A percentile compares a stretch with the other conserved stretches of the same genome.
Evolutionary conservation across 2,797 vertebrate genomes (phyloP).

Genomic region (Lepilemur ruficaudatus): DNA sequence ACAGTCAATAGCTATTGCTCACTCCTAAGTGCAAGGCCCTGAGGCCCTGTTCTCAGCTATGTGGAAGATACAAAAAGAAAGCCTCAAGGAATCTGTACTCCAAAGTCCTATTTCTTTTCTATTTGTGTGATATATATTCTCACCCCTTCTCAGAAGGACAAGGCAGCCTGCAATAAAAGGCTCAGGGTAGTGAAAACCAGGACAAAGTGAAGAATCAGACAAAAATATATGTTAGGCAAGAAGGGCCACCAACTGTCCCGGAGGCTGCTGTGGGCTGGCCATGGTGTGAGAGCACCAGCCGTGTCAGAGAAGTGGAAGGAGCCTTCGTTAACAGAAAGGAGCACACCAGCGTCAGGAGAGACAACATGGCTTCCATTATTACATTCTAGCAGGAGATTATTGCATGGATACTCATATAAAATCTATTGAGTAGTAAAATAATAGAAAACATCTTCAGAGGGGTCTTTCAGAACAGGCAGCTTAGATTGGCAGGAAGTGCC

Average conservation of each 20-base stretch:
- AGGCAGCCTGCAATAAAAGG: background rate
- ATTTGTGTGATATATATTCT: background rate
- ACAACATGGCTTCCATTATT: background rate
- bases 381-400: background rate
- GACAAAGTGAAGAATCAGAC: background rate
- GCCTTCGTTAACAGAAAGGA: background rate
- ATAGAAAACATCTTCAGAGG: background rate
- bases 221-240: background rate
- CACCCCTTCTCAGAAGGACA: background rate
- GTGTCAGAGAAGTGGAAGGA: background rate
- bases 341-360: background rate
- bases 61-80: background rate
- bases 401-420: background rate
- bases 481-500: background rate
- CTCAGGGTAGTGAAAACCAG: background rate
- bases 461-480: background rate
- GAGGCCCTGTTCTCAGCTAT: background rate
- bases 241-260: background rate
- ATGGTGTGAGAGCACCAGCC: background rate
- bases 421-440: background rate
- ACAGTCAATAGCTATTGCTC: background rate
- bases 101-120: background rate
- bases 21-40: background rate
- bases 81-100: background rate
- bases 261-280: background rate